Conservation (phyloP, 2,113 vertebrate species). For the Nannospalax galili region DNA sequence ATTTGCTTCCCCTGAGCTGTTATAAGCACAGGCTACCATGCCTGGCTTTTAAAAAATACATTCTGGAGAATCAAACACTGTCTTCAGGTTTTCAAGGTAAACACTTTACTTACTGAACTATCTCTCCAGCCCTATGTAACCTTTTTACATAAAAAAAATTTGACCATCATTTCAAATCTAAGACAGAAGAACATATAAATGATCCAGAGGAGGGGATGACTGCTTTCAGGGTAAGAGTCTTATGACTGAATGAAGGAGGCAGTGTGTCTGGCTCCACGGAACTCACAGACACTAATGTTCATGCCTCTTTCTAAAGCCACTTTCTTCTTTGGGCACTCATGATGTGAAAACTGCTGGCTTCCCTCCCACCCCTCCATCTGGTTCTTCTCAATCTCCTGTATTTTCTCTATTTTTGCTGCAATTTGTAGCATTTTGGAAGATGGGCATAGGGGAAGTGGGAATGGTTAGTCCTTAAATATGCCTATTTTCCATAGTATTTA, state of each 20-base stretch:
- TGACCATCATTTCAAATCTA: background rate
- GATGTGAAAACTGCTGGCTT: background rate
- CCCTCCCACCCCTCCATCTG: background rate
- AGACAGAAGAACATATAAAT: background rate
- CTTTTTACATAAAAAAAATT: background rate
- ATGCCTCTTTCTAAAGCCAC: background rate
- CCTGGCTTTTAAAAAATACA: background rate
- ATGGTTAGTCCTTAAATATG: background rate
- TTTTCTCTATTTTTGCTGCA: background rate
- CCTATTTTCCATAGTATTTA: background rate
- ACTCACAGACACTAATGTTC: background rate
- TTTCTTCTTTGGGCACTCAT: background rate
- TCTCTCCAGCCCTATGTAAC: background rate
- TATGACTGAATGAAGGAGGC: background rate
- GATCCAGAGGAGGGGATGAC: background rate
- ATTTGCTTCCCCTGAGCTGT: background rate
- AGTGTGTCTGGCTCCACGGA: background rate
- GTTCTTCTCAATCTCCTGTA: background rate
- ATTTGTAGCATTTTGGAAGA: background rate
- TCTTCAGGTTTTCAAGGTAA: background rate
- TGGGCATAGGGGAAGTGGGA: rapidly evolving
- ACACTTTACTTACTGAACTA: background rate
- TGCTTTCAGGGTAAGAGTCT: background rate
- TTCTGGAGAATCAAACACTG: background rate
- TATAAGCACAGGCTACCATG: background rate